A percentile compares a stretch with the other conserved stretches of the same genome.
Evolutionary conservation across 2,113 vertebrate species (phyloP).

Genomic region (Furnarius figulus): DNA sequence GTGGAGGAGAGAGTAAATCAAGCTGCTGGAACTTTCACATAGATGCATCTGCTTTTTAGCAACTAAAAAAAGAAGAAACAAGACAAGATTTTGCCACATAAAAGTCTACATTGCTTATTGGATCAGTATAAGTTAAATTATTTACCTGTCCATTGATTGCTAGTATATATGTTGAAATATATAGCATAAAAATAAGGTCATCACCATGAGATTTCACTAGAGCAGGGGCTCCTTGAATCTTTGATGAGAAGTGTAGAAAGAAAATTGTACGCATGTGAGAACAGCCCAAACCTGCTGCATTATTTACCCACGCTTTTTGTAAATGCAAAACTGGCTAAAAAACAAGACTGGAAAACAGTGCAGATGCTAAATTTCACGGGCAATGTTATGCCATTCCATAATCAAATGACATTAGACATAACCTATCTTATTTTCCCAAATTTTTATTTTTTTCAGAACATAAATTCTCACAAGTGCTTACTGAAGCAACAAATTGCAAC

Average conservation of each 20-base stretch:
- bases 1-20: background rate
- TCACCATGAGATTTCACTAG: background rate
- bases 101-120: background rate
- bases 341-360: background rate
- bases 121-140: background rate
- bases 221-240: background rate
- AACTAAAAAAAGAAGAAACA: no score
- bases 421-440: background rate
- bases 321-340: background rate
- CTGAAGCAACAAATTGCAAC: background rate
- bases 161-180: background rate
- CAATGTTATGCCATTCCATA: background rate
- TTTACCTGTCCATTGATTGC: background rate
- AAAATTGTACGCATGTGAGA: background rate
- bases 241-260: background rate
- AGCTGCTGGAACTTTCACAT: background rate
- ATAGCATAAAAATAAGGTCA: background rate
- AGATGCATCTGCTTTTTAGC: background rate
- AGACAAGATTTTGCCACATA: no score
- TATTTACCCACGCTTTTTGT: background rate
- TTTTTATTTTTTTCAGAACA: background rate
- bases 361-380: background rate
- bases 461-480: background rate
- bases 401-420: background rate
- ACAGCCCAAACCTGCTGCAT: background rate